Evolutionary conservation across 2,797 vertebrate species (phyloP).

Genomic region (Antrozous pallidus): DNA sequence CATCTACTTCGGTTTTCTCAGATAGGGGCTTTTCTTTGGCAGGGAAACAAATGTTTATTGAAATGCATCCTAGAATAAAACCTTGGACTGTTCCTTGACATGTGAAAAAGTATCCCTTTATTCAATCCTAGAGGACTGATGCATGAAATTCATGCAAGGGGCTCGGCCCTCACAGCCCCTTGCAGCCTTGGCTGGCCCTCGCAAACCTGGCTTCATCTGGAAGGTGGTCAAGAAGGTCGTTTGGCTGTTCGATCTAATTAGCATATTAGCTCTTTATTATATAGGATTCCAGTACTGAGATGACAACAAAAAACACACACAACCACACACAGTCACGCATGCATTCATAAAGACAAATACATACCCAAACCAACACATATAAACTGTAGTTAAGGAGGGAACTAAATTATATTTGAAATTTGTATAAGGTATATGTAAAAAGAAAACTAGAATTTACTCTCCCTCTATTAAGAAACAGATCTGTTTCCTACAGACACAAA

Average conservation of each 20-base stretch:
- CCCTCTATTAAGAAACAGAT: slow-evolving; percentile 60
- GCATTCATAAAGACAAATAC: neutral
- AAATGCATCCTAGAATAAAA: neutral
- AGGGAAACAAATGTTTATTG: slow-evolving; percentile 26
- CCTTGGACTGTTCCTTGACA: neutral
- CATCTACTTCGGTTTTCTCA: neutral
- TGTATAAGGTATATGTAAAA: neutral
- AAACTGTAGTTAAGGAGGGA: neutral
- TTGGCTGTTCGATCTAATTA: no score
- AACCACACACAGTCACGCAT: neutral
- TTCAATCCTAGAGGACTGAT: neutral
- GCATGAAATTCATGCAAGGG: no score
- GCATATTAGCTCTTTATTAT: no score
- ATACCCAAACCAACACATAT: neutral
- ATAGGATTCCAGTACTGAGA: neutral
- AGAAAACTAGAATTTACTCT: neutral
- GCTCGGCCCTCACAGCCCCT: no score
- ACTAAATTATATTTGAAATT: neutral
- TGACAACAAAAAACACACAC: slow-evolving; percentile 11
- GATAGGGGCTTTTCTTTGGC: neutral
- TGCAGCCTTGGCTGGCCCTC: no score
- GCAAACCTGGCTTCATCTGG: no score
- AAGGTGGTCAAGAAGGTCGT: no score
- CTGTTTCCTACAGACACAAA: slow-evolving; percentile 69
- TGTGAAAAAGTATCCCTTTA: neutral